These are phyloP conservation scores for Aphaenogaster ashmeadi DNA, from an alignment of 1,140 invertebrate species.

Conservation along the genomic window DNA sequence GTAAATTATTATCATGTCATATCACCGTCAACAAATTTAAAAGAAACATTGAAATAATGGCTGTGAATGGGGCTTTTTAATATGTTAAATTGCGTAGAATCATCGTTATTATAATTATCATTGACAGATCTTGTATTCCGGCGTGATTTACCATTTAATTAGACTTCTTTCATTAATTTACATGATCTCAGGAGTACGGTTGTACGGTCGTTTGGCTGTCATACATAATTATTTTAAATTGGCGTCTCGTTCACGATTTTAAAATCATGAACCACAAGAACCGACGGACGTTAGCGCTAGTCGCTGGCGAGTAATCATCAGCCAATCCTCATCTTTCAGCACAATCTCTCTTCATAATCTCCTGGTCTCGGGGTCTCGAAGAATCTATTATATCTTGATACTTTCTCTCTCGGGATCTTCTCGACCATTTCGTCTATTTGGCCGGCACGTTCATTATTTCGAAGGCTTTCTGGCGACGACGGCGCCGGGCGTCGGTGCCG, in stretches of 20 bases:
- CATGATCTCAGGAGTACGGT: not conserved
- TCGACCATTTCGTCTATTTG: constrained; percentile 40
- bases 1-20: constrained; percentile 42
- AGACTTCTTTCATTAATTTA: constrained; percentile 8
- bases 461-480: constrained; percentile 55
- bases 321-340: constrained; percentile 3
- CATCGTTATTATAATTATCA: constrained; percentile 25
- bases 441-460: constrained; percentile 49
- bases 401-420: constrained; percentile 26
- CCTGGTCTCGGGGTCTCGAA: constrained; percentile 9
- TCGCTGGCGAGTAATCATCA: not conserved
- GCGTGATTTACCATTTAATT: not conserved
- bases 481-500: constrained; percentile 54
- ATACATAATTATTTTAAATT: constrained; percentile 16
- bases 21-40: constrained; percentile 1
- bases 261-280: not conserved
- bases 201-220: not conserved
- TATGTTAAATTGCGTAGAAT: constrained; percentile 1
- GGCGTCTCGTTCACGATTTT: not conserved
- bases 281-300: not conserved
- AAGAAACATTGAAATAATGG: constrained; percentile 34
- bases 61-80: not conserved
- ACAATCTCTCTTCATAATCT: constrained; percentile 23
- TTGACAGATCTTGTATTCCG: not conserved
- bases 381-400: constrained; percentile 55